Percentiles rank a stretch among this genome's conserved stretches.
phyloP scores from a whole-genome alignment of 2,113 vertebrate genomes.

The Drymodes brunneopygia region DNA sequence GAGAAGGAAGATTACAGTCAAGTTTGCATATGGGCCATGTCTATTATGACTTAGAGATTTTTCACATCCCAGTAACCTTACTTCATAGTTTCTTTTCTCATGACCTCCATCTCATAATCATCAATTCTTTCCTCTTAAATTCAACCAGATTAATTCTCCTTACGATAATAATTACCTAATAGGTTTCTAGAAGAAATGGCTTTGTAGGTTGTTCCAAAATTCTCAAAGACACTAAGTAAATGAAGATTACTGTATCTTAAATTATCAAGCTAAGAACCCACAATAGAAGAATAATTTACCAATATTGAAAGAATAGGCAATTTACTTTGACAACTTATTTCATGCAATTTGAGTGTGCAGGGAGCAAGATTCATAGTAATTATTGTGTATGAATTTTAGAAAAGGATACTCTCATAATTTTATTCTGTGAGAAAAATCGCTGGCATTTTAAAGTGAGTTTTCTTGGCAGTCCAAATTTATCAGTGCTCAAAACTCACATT shows the following conservation, averaged over 20 bases:
- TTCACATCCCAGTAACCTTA: not conserved
- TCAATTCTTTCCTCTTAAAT: conserved; percentile 42
- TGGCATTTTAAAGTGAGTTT: conserved; percentile 34
- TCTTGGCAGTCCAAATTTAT: conserved; percentile 20
- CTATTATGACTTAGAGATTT: conserved; percentile 2
- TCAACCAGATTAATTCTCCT: conserved; percentile 19
- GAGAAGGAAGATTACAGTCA: not conserved
- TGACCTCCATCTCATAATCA: conserved; percentile 29
- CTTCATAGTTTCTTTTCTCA: not conserved
- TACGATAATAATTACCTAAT: conserved; percentile 49
- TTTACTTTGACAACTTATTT: conserved; percentile 63
- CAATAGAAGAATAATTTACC: conserved; percentile 64
- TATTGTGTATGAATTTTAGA: conserved; percentile 47
- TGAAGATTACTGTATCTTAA: conserved; percentile 36
- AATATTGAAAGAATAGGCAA: conserved; percentile 65
- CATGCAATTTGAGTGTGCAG: conserved; percentile 30
- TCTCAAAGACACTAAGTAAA: conserved; percentile 54
- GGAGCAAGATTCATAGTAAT: conserved; percentile 33
- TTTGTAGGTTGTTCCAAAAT: conserved; percentile 48
- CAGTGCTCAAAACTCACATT: conserved; percentile 14
- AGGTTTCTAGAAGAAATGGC: conserved; percentile 43
- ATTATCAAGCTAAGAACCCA: conserved; percentile 45
- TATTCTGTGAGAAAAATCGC: not conserved
- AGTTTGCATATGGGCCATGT: not conserved
- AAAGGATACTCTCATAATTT: not conserved